Evolutionary conservation across 37 sponge, comb jelly and placozoan species (phyloP), one percentile per base, ranked within the genome.

Genomic region (Halisarca cf. caerulea): DNA sequence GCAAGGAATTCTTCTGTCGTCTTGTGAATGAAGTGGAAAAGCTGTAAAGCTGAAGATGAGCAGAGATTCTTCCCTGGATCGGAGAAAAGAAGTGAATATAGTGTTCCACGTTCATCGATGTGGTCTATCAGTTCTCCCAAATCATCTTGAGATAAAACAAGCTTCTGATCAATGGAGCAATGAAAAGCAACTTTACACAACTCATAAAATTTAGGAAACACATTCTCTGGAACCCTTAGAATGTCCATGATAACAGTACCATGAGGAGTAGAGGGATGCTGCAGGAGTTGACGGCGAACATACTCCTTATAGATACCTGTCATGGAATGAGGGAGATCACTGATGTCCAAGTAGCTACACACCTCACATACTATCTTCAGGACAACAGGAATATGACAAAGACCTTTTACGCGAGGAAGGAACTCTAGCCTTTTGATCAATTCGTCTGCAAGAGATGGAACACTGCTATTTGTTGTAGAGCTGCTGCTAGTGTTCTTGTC

Each of bases 331-430:
- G 72, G 72, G 5, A 71, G 72, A 8, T 30, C 40, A 9, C 5
- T 30, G 23, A 20, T 30, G 8, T 39, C 72, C 37, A 71, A 18
- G 72, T 37, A 36, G 32, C 28, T 15, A 17, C 40, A 37, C 40
- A 71, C 72, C 40, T 37, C 21, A 30, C 72, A 71, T 33, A 71
- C 72, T 37, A 71, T 71, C 72, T 71, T 33, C 40, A 71, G 72
- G 6, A 71, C 40, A 23, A 71, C 39, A 38, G 72, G 72, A 32
- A 36, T 71, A 15, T 30, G 37, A 36, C 72, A 71, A 35, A 71
- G 23, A 28, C 72, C 72, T 8, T 37, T 38, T 3, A 71, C 72
- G 3, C 5, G 40, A 71, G 72, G 72, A 8, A 71, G 40, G 20
- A 9, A 9, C 21, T 71, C 18, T 7, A 71, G 72, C 8, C 28